Evolutionary conservation across 1,140 invertebrate species (phyloP), one percentile per base, ranked within the genome.

Genomic region (Diprion similis): DNA sequence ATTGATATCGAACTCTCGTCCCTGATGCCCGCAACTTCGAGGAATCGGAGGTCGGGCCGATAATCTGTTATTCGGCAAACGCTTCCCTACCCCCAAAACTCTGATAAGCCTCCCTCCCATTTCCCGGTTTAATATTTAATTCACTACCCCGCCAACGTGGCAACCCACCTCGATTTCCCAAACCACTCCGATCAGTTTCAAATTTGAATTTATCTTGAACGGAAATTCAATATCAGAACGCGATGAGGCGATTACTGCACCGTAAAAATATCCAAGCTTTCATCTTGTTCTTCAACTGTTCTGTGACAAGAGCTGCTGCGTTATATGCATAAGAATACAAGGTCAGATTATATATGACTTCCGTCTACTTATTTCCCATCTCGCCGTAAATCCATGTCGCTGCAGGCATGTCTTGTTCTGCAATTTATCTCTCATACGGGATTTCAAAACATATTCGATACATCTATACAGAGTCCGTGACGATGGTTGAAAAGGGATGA

Each of bases 1-100:
- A 79, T 81, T 80, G 77, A 79, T 80, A 79, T 77, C 71, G 66
- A 18, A 68, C 66, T 18, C 51, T 13, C 11, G 11, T 10, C 72
- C 70, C 71, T 71, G 71, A 73, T 76, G 75, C 74, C 78, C 76
- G 72, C 74, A 75, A 67, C 74, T 68, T 69, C 67, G 51, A 73
- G 59, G 68, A 75, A 65, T 59, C 51, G 51, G 68, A 74, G 70
- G 68, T 17, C 11, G 37, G 66, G 47, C 71, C 24, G 70, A 66
- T 67, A 46, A 68, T 75, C 66, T 75, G 46, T 72, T 68, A 75
- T 75, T 70, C 69, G 69, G 13, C 19, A 70, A 15, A 59, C 6
- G 11, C n/a, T 59, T 15, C n/a, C 51, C n/a, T 59, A 8, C n/a
- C 9, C 51, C 51, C 51, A 6, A 37, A 37, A 37, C 24, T 37